Evolutionary conservation across 2,888 invertebrate species (phyloP), one percentile per base, ranked within the genome.

Genomic region (Hyposoter didymator): DNA sequence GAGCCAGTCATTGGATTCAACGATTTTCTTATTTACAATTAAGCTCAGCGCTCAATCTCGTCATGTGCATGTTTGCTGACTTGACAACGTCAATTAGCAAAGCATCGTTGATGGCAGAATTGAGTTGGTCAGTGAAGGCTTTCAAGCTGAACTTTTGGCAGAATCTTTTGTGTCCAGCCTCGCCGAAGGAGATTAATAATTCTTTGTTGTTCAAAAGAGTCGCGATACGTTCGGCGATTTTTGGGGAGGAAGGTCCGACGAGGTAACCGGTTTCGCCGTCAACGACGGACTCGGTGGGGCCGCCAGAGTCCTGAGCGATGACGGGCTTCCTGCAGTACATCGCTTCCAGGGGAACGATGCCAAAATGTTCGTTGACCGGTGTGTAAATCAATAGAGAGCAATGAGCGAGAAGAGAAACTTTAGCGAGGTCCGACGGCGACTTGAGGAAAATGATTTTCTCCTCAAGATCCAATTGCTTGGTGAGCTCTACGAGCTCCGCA

Each of bases 291-390:
- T 99, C 99, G 1, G 96, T 96, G 0, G 99, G 99, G 0, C 99
- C 99, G 39, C 99, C 99, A 90, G 97, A 98, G 91, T 98, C 97
- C 0, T 98, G 97, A 0, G 99, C 99, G 88, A 99, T 96, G 0
- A 99, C 99, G 5, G 99, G 99, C 91, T 98, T 97, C 4, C 96
- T 95, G 92, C 97, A 96, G 92, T 98, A 98, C 99, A 99, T 99
- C 0, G 99, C 99, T 95, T 99, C 99, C 78, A 99, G 95, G 0
- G 99, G 99, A 10, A 99, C 99, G 90, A 99, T 99, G 6, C 99
- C 99, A 95, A 99, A 99, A 94, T 99, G 99, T 94, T 99, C 99
- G 93, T 98, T 97, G 2, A 97, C 96, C 1, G 99, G 99, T 8
- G 99, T 99, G 92, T 99, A 99, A 32, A 99, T 92, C 28, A 99